Percentiles rank a stretch among this genome's conserved stretches.
Conservation (phyloP, 2,888 invertebrate species). For the Cerceris ruficornis region DNA sequence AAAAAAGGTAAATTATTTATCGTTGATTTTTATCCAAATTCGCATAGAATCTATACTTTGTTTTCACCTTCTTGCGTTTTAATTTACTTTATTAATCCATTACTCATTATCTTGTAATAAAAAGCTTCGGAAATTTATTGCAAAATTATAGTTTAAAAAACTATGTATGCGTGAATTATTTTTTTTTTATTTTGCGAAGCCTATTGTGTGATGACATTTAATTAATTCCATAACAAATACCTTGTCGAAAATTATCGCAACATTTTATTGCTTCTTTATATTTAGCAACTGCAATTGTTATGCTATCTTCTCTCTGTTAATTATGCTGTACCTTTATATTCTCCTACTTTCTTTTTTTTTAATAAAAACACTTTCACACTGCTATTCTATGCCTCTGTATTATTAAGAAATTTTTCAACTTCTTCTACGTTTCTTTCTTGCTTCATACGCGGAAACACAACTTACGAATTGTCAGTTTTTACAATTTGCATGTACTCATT, state of each 20-base stretch:
- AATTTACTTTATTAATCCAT: slow-evolving; percentile 12
- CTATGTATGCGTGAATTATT: background rate
- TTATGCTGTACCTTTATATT: slow-evolving; percentile 19
- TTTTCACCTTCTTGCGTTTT: slow-evolving; percentile 35
- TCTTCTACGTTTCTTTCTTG: slow-evolving; percentile 39
- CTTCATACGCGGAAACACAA: background rate
- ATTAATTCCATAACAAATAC: slow-evolving; percentile 7
- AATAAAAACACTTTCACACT: slow-evolving; percentile 48
- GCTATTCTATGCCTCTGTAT: slow-evolving; percentile 14
- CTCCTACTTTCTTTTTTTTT: slow-evolving; percentile 22
- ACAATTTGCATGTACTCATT: background rate
- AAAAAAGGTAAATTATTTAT: background rate
- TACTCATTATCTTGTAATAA: background rate
- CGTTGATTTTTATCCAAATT: background rate
- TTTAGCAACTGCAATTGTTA: background rate
- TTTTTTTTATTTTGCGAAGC: slow-evolving; percentile 7
- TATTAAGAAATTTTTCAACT: slow-evolving; percentile 13
- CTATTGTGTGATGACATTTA: background rate
- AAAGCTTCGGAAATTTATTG: background rate
- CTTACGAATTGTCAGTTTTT: background rate
- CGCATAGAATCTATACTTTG: background rate
- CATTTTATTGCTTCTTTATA: slow-evolving; percentile 2
- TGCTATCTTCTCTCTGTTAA: slow-evolving; percentile 5
- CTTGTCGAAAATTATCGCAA: background rate
- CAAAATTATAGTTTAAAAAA: background rate